phyloP scores from a whole-genome alignment of 2,797 vertebrate species.

The Sternotherus odoratus region DNA sequence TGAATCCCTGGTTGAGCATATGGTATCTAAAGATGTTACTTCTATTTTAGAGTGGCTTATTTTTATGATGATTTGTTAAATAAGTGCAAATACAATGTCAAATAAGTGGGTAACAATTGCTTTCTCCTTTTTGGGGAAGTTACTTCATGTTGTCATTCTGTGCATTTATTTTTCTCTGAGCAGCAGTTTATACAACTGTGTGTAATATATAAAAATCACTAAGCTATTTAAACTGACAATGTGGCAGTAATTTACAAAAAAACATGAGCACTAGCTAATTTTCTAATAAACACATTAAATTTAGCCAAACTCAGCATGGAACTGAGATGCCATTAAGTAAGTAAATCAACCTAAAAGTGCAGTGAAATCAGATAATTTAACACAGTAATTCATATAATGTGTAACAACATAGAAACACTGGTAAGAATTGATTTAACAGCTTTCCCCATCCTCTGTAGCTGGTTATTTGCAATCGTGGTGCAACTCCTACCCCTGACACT shows the following conservation, averaged over 20 bases:
- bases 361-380: background rate
- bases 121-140: background rate
- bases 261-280: slow-evolving; percentile 25
- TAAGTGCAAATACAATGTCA: slow-evolving; percentile 43
- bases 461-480: background rate
- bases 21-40: background rate
- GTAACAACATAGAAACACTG: background rate
- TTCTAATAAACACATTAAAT: slow-evolving; percentile 6
- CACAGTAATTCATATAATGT: background rate
- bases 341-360: slow-evolving; percentile 25
- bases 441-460: background rate
- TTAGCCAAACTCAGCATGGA: slow-evolving; percentile 30
- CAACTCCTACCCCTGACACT: background rate
- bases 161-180: slow-evolving; percentile 52
- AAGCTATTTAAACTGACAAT: slow-evolving; percentile 21
- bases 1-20: background rate
- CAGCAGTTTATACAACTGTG: slow-evolving; percentile 29
- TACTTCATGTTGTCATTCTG: slow-evolving; percentile 4
- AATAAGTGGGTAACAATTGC: background rate
- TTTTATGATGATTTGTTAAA: slow-evolving; percentile 39
- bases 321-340: slow-evolving; percentile 12
- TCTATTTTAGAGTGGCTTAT: background rate
- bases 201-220: background rate
- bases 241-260: slow-evolving; percentile 11
- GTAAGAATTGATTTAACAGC: background rate